Evolutionary conservation across 2,888 invertebrate genomes (phyloP), one percentile per base, ranked within the genome.

Genomic region (Oxycera nigricornis): DNA sequence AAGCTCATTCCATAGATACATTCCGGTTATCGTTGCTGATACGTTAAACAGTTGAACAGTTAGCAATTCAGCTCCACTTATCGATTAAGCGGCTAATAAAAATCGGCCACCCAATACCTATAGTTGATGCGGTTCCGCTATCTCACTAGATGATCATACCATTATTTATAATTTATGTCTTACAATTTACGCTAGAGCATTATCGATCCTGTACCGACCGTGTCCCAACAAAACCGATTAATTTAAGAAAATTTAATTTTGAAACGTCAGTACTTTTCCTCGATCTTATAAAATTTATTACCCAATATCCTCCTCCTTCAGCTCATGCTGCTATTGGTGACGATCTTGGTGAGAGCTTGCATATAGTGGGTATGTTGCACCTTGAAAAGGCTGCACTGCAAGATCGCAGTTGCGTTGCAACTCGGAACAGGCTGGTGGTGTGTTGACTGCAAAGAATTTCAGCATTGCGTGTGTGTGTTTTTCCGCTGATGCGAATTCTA

Each of bases 401-500:
- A 65, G 65, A 65, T 65, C 22, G 65, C n/a, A n/a, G n/a, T n/a
- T n/a, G n/a, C 20, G 14, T 41, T 39, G 65, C 65, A 65, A 3
- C 26, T 41, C 11, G 28, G 61, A n/a, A n/a, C n/a, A n/a, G n/a
- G 24, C 41, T 24, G 55, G 24, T 24, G 55, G 35, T 7, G 55
- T 7, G 20, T 24, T 24, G 14, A 24, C 2, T 65, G 39, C 7
- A 22, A 70, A 52, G 70, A 52, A 52, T 70, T 52, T 46, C 17
- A 31, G 31, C 52, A 55, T 55, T 31, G 31, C 52, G 50, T 68
- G 35, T 52, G 17, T 70, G 50, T 20, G 9, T 28, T n/a, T n/a
- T 28, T 17, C 46, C 26, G 39, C 35, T 65, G 65, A 24, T 65
- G 70, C 55, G 35, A 70, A 46, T 70, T 55, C 70, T 70, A 70